phyloP scores from a whole-genome alignment of 2,888 invertebrate species.

The Kryphioiulus occultus region DNA sequence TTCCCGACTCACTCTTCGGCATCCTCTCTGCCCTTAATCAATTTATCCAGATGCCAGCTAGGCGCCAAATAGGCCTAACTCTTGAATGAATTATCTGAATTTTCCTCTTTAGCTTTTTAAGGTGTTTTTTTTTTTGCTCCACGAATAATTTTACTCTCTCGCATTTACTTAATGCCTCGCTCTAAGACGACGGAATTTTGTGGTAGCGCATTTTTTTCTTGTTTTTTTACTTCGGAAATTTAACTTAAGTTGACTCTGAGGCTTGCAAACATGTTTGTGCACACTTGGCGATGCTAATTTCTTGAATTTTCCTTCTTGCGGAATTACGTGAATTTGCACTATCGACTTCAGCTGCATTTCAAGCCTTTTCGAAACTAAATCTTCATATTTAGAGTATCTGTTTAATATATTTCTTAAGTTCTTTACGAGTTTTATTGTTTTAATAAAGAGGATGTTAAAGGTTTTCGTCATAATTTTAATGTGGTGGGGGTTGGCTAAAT shows the following conservation, averaged over 20 bases:
- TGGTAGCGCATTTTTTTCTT: not conserved
- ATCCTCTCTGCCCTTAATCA: not conserved
- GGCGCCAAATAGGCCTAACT: not conserved
- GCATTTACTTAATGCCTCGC: not conserved
- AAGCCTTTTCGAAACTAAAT: too few relatives aligned
- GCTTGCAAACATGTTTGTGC: not conserved
- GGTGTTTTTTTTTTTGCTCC: not conserved
- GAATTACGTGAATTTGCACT: too few relatives aligned
- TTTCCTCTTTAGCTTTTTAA: not conserved
- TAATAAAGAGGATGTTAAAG: too few relatives aligned
- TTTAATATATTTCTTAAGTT: too few relatives aligned
- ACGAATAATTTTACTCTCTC: not conserved
- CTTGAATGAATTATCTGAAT: constrained; percentile 36
- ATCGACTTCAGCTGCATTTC: too few relatives aligned
- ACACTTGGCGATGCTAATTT: not conserved
- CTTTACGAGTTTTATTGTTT: too few relatives aligned
- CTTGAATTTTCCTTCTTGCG: not conserved
- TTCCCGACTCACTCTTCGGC: not conserved
- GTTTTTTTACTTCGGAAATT: not conserved
- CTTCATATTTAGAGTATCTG: too few relatives aligned
- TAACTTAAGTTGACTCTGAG: not conserved
- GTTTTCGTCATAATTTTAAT: too few relatives aligned
- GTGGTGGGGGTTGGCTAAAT: too few relatives aligned
- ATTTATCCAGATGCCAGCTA: not conserved
- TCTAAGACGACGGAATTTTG: not conserved